Conservation (phyloP, 1,140 invertebrate genomes). For the Drosophila kurseongensis region DNA sequence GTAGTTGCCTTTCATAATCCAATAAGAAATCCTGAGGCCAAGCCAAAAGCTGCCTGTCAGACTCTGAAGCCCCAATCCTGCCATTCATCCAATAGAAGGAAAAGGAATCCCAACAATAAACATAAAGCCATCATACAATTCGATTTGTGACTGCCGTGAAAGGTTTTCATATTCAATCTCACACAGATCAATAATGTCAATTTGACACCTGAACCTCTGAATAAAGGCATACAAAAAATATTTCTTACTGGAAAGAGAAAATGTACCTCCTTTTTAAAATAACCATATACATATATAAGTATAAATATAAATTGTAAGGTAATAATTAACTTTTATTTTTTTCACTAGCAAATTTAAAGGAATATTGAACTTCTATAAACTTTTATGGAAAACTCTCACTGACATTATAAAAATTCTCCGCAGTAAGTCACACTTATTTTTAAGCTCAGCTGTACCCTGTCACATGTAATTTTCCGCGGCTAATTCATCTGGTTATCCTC, state of each 20-base stretch:
- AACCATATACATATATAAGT: too few relatives aligned
- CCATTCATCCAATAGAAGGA: slow-evolving; percentile 11
- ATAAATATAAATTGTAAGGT: too few relatives aligned
- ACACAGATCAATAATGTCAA: slow-evolving; percentile 28
- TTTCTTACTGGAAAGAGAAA: not conserved
- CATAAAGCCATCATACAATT: slow-evolving; percentile 29
- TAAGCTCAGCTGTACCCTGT: slow-evolving; percentile 4
- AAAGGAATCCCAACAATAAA: slow-evolving; percentile 16
- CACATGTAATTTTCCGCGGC: slow-evolving; percentile 6
- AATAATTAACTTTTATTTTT: too few relatives aligned
- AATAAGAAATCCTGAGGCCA: slow-evolving; percentile 17
- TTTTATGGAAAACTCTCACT: too few relatives aligned
- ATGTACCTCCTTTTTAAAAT: too few relatives aligned
- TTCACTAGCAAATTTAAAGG: too few relatives aligned
- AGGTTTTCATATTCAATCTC: slow-evolving; percentile 35
- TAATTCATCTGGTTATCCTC: slow-evolving; percentile 26
- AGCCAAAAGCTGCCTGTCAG: slow-evolving; percentile 26
- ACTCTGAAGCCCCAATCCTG: slow-evolving; percentile 1
- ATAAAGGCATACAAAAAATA: not conserved
- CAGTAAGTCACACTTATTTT: not conserved
- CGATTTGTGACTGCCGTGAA: slow-evolving; percentile 30
- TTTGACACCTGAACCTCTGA: slow-evolving; percentile 21
- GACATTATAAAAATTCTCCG: too few relatives aligned
- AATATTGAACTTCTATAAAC: too few relatives aligned
- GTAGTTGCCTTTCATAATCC: slow-evolving; percentile 6